Base-by-base conservation (phyloP, 2,888 invertebrate genomes). In the Labia minor region DNA sequence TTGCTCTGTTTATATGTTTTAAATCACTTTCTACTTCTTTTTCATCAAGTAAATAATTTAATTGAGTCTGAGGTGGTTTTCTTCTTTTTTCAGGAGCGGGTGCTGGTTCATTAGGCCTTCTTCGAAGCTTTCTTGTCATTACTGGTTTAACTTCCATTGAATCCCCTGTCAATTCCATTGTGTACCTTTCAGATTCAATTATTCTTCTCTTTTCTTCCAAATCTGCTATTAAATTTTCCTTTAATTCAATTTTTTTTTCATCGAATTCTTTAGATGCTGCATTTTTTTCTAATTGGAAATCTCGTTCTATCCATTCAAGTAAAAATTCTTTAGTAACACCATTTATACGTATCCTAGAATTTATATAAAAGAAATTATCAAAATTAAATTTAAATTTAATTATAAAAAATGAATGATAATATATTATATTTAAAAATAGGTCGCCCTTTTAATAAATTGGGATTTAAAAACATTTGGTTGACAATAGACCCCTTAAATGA, bases 91-190 rank as follows among this genome's bases (percentile, higher is more conserved):
- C 86, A 6, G 92, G 91, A 69, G 89, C 86, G 2, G 95, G 95
- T 61, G 92, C 83, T 0, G 96, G 96, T 77, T 96, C 96, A 77
- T 97, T 96, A 0, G 95, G 95, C 20, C 97, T 83, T 69, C 96
- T 82, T 2, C 97, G 81, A 21, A 97, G 80, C 77, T 96, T 97
- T 21, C 97, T 83, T 26, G 96, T 97, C 81, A 95, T 90, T n/a
- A 92, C 91, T 11, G 96, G 94, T 75, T 96, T 96, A n/a, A 91
- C 86, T 82, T 91, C 91, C 82, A 86, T 88, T 1, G 89, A 89
- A 77, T 91, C 93, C 70, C 90, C 93, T 66, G 92, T 93, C 0
- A 97, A 79, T 76, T 97, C 97, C 83, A 96, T 88, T 64, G 87
- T 89, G 70, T 86, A 85, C 67, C 94, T 80, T 76, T 97, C 97